phyloP scores from a whole-genome alignment of 2,113 vertebrate species.

The Cephalophus harveyi region DNA sequence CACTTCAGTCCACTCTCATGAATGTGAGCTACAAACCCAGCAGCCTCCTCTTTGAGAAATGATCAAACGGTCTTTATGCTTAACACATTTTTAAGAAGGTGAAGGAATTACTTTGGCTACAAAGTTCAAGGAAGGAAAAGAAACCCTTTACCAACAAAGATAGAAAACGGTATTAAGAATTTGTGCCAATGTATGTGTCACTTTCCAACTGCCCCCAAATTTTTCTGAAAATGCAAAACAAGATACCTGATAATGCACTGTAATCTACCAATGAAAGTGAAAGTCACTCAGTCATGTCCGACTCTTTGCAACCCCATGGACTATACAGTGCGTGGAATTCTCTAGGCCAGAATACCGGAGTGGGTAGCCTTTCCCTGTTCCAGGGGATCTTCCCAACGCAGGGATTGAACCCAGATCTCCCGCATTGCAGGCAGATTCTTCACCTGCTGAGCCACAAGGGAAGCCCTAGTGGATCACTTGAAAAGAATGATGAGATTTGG shows the following conservation, averaged over 20 bases:
- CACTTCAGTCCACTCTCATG: neutral
- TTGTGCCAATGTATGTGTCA: neutral
- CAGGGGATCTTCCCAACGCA: neutral
- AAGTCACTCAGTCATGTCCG: neutral
- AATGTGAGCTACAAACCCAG: neutral
- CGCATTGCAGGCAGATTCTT: neutral
- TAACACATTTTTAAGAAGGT: neutral
- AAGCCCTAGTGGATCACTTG: neutral
- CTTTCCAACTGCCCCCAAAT: neutral
- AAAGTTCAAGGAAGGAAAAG: conserved; percentile 35
- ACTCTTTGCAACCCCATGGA: neutral
- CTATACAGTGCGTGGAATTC: neutral
- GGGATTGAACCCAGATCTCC: neutral
- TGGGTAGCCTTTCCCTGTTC: neutral
- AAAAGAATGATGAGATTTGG: neutral
- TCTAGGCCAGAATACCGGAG: neutral
- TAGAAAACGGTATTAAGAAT: neutral
- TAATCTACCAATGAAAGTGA: neutral
- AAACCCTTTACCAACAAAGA: conserved; percentile 17
- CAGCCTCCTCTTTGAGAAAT: neutral
- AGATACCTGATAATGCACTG: neutral
- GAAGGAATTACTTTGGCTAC: conserved; percentile 10
- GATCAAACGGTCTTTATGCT: neutral
- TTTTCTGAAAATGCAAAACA: conserved; percentile 19
- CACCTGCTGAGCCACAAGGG: neutral